Percentiles rank a stretch among this genome's conserved stretches.
These are phyloP conservation scores for Montipora capricornis DNA, from an alignment of 64 coral and sea anemone genomes.

Conservation along the genomic window DNA sequence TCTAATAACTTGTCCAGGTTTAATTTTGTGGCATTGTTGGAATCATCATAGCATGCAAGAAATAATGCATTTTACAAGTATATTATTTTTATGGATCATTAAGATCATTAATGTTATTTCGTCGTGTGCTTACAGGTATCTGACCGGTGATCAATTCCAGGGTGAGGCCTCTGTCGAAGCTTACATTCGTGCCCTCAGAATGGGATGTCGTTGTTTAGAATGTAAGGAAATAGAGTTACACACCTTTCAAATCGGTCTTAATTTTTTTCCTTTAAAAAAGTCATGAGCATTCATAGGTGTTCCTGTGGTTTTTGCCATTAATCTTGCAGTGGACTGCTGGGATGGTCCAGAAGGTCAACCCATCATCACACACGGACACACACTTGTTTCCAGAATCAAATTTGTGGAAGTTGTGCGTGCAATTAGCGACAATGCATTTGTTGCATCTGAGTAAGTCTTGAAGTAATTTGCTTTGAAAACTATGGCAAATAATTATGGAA, in stretches of 20 bases:
- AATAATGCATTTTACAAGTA: too few relatives aligned
- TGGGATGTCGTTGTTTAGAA: constrained; percentile 97
- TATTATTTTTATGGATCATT: too few relatives aligned
- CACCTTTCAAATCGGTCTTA: too few relatives aligned
- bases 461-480: not conserved
- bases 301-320: not conserved
- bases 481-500: too few relatives aligned
- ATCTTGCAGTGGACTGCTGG: constrained; percentile 95
- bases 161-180: constrained; percentile 97
- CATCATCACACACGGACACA: constrained; percentile 95
- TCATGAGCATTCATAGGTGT: too few relatives aligned
- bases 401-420: constrained; percentile 96
- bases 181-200: constrained; percentile 89
- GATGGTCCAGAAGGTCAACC: constrained; percentile 95
- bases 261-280: too few relatives aligned
- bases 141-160: constrained; percentile 98
- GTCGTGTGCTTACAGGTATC: constrained; percentile 61
- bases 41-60: too few relatives aligned
- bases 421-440: constrained; percentile 98
- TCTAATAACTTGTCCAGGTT: too few relatives aligned
- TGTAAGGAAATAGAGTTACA: constrained; percentile 53
- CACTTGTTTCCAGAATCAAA: constrained; percentile 98
- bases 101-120: not conserved
- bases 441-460: constrained; percentile 93
- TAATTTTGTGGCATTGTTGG: too few relatives aligned